Base-by-base conservation (phyloP, 2,888 invertebrate species). In the Caenorhabditis sulstoni region DNA sequence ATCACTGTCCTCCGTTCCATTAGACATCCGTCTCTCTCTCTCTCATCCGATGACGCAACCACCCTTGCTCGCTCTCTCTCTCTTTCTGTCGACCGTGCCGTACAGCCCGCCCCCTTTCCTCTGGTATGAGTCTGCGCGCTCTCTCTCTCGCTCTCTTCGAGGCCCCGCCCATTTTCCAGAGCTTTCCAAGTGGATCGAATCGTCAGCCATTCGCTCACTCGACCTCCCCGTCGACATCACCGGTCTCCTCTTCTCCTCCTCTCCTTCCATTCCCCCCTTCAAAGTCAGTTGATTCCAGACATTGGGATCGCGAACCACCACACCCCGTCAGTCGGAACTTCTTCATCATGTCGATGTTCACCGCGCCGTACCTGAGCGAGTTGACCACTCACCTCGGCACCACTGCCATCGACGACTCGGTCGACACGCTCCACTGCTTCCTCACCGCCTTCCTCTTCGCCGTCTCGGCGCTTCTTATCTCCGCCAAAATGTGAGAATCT, bases 361-460 rank as follows among this genome's bases (percentile, higher is more conserved):
- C 59, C 18, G 23, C 71, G n/a, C 78, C 78, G 16, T 73, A 71
- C 16, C 61, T 78, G 29, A 41, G 37, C 16, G 35, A 52, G 29
- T 29, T 78, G 20, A 55, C 57, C 1, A 45, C 16, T 16, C 45
- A 57, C 18, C 55, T 78, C 1, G 44, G 47, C 5, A 52, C 39
- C 16, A 79, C 58, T 20, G 49, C 44, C 14, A 47, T 79, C n/a
- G 79, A 79, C 23, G 79, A 79, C 35, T 35, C 57, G 4, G 35
- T 39, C 47, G 79, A 79, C 35, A 45, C n/a, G 14, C 50, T 79
- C n/a, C 61, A 55, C 7, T 79, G 73, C 47, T 47, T 73, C 39
- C 41, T 64, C 57, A 73, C 52, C 22, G 61, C 79, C 29, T 53
- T 61, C 22, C 39, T 79, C 50, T 79, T 55, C 73, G 29, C 73